Evolutionary conservation across 1,140 invertebrate species (phyloP).

Genomic region (Camponotus floridanus): DNA sequence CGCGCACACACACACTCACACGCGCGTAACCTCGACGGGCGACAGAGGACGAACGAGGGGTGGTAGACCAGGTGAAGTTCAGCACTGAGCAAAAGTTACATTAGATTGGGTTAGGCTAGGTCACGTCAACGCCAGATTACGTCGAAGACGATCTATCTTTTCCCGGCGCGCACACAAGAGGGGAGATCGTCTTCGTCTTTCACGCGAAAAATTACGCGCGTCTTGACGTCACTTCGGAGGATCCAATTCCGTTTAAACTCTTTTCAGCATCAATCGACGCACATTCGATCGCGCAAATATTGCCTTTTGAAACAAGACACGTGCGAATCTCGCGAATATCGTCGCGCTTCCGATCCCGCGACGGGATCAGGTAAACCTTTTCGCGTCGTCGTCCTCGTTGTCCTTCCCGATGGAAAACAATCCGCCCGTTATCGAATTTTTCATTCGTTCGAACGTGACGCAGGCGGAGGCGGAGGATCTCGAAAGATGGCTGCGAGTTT

Average conservation of each 20-base stretch:
- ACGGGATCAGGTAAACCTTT: background rate
- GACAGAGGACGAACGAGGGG: background rate
- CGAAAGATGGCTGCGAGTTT: conserved; percentile 7
- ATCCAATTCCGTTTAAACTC: background rate
- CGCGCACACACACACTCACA: conserved; percentile 52
- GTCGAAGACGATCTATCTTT: conserved; percentile 76
- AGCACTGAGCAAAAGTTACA: conserved; percentile 72
- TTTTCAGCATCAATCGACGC: conserved; percentile 19
- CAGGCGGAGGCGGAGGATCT: conserved; percentile 16
- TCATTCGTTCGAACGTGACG: conserved; percentile 33
- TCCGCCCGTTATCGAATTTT: conserved; percentile 39
- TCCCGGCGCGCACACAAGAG: background rate
- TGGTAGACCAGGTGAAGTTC: conserved; percentile 18
- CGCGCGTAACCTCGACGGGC: conserved; percentile 40
- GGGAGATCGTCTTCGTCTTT: background rate
- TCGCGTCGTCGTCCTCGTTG: conserved; percentile 13
- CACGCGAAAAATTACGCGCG: conserved; percentile 38
- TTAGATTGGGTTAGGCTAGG: conserved; percentile 68
- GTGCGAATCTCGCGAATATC: background rate
- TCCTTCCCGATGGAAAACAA: conserved; percentile 35
- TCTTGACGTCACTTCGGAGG: background rate
- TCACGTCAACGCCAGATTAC: conserved; percentile 76
- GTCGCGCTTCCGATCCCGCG: conserved; percentile 25
- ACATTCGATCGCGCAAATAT: conserved; percentile 33
- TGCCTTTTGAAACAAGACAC: conserved; percentile 38